Base-by-base conservation (phyloP, 2,113 vertebrate species). In the Heptranchias perlo region DNA sequence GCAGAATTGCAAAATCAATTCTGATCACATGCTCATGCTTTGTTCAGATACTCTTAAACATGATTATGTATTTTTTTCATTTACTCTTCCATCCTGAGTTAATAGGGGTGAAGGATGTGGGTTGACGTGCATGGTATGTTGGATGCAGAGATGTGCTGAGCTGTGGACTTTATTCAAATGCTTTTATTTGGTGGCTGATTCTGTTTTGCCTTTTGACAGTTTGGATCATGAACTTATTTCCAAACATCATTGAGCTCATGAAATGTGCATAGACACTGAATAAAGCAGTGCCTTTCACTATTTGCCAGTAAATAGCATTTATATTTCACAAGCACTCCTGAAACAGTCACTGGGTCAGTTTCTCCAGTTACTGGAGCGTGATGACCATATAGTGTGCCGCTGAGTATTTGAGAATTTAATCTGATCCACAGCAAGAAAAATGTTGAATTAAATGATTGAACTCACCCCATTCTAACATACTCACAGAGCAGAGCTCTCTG, bases 301-400 rank as follows among this genome's bases (percentile, higher is more conserved):
- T 31, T 31, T 95, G 94, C 3, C 23, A 52, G 94, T 73, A 35
- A 69, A 67, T 16, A 69, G 39, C 44, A 69, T 69, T 95, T 95
- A 65, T 52, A 95, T 69, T 95, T 49, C 94, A 95, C 47, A 95
- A 95, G n/a, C 44, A 69, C 14, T 67, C 23, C 64, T 69, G 94
- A 95, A 39, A 23, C 89, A 23, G 89, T 93, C 35, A 39, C 89
- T 39, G 58, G 89, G 58, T 62, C 94, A 69, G 44, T 25, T 95
- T 6, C 25, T 69, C 44, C 94, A 73, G 94, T 52, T 69, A 69
- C 94, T 95, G 47, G 64, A 49, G 44, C 44, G 1, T 49, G 35
- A 62, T 62, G 54, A 91, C 31, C 61, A 62, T 62, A 93, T 39
- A 93, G 62, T 62, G 47, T 14, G 2, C 23, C 14, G 44, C 44